These are phyloP conservation scores for Agonopterix alstromeriana DNA, from an alignment of 2,888 invertebrate genomes.

Conservation along the genomic window DNA sequence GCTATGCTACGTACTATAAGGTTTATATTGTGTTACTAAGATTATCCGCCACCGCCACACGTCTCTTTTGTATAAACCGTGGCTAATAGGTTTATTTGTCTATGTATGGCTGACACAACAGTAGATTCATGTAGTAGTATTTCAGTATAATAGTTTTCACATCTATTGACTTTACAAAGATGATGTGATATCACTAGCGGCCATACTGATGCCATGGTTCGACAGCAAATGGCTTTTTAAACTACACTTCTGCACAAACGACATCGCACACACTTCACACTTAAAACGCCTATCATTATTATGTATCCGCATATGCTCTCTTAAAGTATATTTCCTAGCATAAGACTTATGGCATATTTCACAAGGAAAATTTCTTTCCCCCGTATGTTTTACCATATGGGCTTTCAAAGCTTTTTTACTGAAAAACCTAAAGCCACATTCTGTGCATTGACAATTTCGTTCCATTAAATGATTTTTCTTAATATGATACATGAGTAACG, in stretches of 20 bases:
- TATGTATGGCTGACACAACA: too few relatives aligned
- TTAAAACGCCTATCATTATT: slow-evolving; percentile 56
- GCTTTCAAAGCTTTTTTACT: slow-evolving; percentile 71
- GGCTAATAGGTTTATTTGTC: too few relatives aligned
- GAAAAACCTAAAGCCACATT: slow-evolving; percentile 70
- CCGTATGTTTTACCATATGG: slow-evolving; percentile 68
- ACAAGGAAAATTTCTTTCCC: slow-evolving; percentile 49
- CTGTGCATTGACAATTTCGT: slow-evolving; percentile 59
- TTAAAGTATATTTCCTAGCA: slow-evolving; percentile 47
- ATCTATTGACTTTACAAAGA: neutral
- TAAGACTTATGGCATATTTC: slow-evolving; percentile 56
- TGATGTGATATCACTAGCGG: slow-evolving; percentile 39
- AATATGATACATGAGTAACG: slow-evolving; percentile 56
- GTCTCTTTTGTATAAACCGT: too few relatives aligned
- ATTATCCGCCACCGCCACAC: too few relatives aligned
- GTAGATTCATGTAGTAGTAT: too few relatives aligned
- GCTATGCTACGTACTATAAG: too few relatives aligned
- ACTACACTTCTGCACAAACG: slow-evolving; percentile 62
- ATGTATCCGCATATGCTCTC: slow-evolving; percentile 64
- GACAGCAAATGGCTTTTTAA: slow-evolving; percentile 56
- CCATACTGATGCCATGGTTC: slow-evolving; percentile 55
- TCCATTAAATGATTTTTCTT: slow-evolving; percentile 69
- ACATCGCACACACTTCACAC: slow-evolving; percentile 44
- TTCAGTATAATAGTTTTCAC: too few relatives aligned
- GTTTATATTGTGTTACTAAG: too few relatives aligned